phyloP scores from a whole-genome alignment of 2,888 invertebrate genomes.

The Camptogramma bilineatum region DNA sequence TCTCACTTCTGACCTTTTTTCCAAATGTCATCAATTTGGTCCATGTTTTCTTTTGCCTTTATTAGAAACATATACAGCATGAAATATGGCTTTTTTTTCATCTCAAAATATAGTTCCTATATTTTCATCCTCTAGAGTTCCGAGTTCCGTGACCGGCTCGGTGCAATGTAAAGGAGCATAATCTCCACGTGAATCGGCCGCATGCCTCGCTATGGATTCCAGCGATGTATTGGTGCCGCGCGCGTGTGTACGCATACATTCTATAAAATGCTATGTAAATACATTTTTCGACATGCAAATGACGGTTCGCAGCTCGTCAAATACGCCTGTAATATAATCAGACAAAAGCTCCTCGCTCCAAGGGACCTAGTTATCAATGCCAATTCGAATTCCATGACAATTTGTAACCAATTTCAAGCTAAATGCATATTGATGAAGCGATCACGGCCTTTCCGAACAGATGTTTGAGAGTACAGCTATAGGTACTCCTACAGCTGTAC shows the following conservation, averaged over 20 bases:
- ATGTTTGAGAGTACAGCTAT: background rate
- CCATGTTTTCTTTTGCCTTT: no score
- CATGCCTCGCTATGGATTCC: constrained; percentile 56
- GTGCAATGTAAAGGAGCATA: constrained; percentile 3
- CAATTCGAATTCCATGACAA: constrained; percentile 48
- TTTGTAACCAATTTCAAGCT: constrained; percentile 53
- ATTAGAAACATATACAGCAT: no score
- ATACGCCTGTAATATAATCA: constrained; percentile 41
- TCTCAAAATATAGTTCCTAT: background rate
- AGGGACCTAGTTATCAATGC: constrained; percentile 33
- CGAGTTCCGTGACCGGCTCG: background rate
- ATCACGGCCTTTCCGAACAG: constrained; percentile 12
- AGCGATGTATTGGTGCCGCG: constrained; percentile 49
- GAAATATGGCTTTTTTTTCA: no score
- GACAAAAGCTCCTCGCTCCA: constrained; percentile 37
- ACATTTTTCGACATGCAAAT: constrained; percentile 62
- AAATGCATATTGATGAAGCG: constrained; percentile 45
- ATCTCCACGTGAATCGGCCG: constrained; percentile 39
- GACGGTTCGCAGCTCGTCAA: constrained; percentile 52
- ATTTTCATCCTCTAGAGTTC: background rate
- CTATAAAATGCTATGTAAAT: constrained; percentile 64
- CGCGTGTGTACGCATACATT: constrained; percentile 75
- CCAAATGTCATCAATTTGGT: no score
- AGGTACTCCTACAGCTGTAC: background rate
- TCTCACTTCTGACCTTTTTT: no score